These are phyloP conservation scores for Rhinoraja longicauda DNA, from an alignment of 2,797 vertebrate species.

Conservation along the genomic window DNA sequence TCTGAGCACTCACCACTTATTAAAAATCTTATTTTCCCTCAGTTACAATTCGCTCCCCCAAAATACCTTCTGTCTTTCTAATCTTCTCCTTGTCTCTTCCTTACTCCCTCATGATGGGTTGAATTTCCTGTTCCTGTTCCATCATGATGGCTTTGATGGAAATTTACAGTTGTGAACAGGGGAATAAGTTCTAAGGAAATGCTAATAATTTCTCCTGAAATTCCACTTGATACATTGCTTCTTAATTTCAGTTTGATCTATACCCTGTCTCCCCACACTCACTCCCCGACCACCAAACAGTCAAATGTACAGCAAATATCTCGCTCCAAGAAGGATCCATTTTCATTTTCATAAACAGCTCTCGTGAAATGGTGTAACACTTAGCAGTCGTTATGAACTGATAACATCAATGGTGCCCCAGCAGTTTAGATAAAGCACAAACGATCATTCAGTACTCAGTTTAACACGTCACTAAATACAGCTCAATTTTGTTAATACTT, in stretches of 20 bases:
- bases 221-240: neutral
- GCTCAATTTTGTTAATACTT: neutral
- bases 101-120: neutral
- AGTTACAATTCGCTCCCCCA: neutral
- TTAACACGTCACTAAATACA: neutral
- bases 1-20: too few species aligned
- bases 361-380: neutral
- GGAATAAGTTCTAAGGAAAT: neutral
- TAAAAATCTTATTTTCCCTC: neutral
- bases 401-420: neutral
- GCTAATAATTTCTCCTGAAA: too few species aligned
- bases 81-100: too few species aligned
- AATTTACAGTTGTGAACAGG: neutral
- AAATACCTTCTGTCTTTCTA: too few species aligned
- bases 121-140: neutral
- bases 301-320: neutral
- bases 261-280: neutral
- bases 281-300: neutral
- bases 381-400: conserved; percentile 7
- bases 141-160: neutral
- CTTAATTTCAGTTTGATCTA: neutral
- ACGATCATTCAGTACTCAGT: neutral
- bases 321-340: neutral
- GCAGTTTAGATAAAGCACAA: neutral
- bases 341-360: conserved; percentile 15